Percentiles rank a stretch among this genome's conserved stretches.
These are phyloP conservation scores for Adelognathus sp. DNA, from an alignment of 2,888 invertebrate species.

Conservation along the genomic window DNA sequence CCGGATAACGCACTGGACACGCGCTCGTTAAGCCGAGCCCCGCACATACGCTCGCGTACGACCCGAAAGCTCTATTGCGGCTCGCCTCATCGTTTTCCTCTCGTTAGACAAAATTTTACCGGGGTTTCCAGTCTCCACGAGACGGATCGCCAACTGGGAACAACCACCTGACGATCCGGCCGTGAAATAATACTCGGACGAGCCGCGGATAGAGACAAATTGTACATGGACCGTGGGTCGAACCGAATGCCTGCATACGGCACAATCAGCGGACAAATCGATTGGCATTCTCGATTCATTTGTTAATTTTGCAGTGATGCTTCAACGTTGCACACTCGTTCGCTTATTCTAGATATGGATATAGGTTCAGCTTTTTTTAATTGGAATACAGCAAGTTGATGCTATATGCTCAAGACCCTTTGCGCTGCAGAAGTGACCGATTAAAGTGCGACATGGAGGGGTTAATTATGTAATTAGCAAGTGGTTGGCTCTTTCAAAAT, in stretches of 20 bases:
- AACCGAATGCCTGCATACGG: background rate
- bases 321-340: background rate
- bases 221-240: background rate
- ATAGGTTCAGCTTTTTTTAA: background rate
- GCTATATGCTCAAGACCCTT: too few species aligned
- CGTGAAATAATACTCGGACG: constrained; percentile 63
- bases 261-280: constrained; percentile 39
- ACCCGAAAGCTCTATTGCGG: constrained; percentile 48
- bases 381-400: too few species aligned
- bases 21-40: constrained; percentile 55
- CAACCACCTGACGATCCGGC: constrained; percentile 68
- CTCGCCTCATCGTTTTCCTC: constrained; percentile 56
- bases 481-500: too few species aligned
- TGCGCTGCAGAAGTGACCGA: too few species aligned
- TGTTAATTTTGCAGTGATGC: constrained; percentile 1
- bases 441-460: too few species aligned
- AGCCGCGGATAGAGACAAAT: background rate
- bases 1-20: constrained; percentile 46
- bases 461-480: too few species aligned
- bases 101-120: constrained; percentile 57
- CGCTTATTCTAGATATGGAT: constrained; percentile 9
- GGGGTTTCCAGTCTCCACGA: constrained; percentile 23
- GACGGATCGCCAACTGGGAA: constrained; percentile 54
- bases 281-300: constrained; percentile 31
- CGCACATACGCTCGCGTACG: constrained; percentile 30